These are phyloP conservation scores for Ctenochaetus hawaiiensis DNA, from an alignment of 2,797 vertebrate genomes.

Conservation along the genomic window DNA sequence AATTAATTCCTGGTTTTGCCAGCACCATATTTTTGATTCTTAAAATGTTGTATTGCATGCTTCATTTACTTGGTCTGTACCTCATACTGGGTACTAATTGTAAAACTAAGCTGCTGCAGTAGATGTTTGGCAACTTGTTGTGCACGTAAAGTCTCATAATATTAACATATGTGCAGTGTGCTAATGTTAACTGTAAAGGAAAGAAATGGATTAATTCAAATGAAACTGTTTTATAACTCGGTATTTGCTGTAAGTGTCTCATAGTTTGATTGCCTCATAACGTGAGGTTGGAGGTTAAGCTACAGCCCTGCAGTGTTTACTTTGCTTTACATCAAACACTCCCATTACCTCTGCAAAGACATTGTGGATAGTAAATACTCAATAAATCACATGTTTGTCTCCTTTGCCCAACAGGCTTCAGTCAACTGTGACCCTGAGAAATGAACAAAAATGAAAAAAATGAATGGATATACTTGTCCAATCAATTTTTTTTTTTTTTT, in stretches of 20 bases:
- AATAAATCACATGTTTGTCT: slow-evolving; percentile 24
- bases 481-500: slow-evolving; percentile 41
- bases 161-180: slow-evolving; percentile 10
- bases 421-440: slow-evolving; percentile 25
- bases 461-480: slow-evolving; percentile 18
- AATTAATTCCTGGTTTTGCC: slow-evolving; percentile 76
- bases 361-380: slow-evolving; percentile 18
- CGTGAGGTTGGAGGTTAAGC: not conserved
- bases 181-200: not conserved
- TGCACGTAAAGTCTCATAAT: slow-evolving; percentile 11
- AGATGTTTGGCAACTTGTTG: not conserved
- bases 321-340: slow-evolving; percentile 14
- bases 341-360: slow-evolving; percentile 13
- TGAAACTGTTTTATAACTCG: not conserved
- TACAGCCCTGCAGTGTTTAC: slow-evolving; percentile 22
- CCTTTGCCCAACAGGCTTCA: not conserved
- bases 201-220: slow-evolving; percentile 1
- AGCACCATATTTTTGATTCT: slow-evolving; percentile 64
- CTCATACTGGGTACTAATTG: slow-evolving; percentile 48
- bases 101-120: slow-evolving; percentile 15
- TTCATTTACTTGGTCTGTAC: slow-evolving; percentile 66
- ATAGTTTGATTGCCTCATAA: not conserved
- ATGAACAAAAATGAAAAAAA: slow-evolving; percentile 23
- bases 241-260: slow-evolving; percentile 3
- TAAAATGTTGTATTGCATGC: slow-evolving; percentile 66